These are phyloP conservation scores for Cygnus buccinator DNA, from an alignment of 2,113 vertebrate species.

Conservation along the genomic window DNA sequence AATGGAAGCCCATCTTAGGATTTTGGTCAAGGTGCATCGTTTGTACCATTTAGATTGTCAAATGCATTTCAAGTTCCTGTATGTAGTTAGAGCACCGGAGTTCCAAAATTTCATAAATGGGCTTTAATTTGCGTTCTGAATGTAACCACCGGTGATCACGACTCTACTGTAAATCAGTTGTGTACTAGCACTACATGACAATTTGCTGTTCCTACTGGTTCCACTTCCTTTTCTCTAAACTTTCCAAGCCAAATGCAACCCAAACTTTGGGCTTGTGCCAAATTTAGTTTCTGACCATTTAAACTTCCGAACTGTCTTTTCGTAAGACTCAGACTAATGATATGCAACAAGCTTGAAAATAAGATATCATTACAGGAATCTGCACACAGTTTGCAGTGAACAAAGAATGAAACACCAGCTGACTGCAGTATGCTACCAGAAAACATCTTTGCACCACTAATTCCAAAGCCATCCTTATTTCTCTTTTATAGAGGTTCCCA, in stretches of 20 bases:
- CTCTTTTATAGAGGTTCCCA: neutral
- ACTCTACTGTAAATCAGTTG: rapidly evolving
- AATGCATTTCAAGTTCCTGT: neutral
- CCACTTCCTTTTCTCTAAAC: too few relatives aligned
- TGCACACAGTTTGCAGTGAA: neutral
- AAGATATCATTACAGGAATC: neutral
- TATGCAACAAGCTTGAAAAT: neutral
- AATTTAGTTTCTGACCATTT: neutral
- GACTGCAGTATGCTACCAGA: neutral
- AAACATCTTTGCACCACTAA: neutral
- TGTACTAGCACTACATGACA: rapidly evolving
- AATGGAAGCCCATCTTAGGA: neutral
- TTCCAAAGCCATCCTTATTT: neutral
- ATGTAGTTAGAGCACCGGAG: neutral
- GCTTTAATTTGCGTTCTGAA: neutral
- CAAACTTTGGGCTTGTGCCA: neutral
- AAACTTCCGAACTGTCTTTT: neutral
- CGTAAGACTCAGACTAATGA: neutral
- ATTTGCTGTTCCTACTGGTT: too few relatives aligned
- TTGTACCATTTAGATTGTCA: neutral
- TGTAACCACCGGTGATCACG: rapidly evolving
- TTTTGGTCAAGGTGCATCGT: neutral
- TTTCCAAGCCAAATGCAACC: too few relatives aligned
- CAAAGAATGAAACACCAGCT: neutral
- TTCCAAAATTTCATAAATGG: neutral